Conservation (phyloP, 2,888 invertebrate species). For the Scelioninae gen. 1 region DNA sequence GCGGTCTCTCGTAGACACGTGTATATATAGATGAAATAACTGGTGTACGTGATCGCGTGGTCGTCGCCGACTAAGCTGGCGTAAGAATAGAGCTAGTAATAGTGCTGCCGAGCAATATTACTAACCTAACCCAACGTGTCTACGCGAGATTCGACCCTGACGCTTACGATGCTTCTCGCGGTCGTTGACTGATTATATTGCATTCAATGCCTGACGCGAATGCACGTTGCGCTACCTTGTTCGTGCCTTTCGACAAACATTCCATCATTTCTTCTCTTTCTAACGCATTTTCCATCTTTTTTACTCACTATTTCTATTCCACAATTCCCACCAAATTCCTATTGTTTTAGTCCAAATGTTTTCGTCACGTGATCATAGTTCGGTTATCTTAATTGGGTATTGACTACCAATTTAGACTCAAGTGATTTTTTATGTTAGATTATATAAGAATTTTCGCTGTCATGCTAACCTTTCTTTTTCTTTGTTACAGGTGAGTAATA, state of each 20-base stretch:
- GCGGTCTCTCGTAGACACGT: conserved; percentile 4
- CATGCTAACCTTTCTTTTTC: conserved; percentile 2
- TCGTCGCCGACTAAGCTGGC: conserved; percentile 70
- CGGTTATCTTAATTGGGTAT: conserved; percentile 17
- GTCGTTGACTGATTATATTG: conserved; percentile 82
- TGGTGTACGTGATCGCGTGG: conserved; percentile 72
- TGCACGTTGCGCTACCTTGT: conserved; percentile 66
- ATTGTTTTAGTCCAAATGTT: too few relatives aligned
- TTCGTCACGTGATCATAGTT: too few relatives aligned
- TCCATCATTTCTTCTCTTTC: conserved; percentile 35
- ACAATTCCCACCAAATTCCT: neutral
- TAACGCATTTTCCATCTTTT: neutral
- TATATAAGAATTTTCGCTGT: neutral
- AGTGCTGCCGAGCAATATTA: conserved; percentile 77
- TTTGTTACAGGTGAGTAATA: conserved; percentile 31
- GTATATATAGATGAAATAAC: conserved; percentile 46
- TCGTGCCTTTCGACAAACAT: conserved; percentile 48
- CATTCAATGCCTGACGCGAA: conserved; percentile 75
- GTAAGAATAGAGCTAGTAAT: conserved; percentile 81
- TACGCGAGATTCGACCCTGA: conserved; percentile 80
- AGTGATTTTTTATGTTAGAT: conserved; percentile 20
- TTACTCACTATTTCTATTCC: too few relatives aligned
- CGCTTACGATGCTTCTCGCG: conserved; percentile 75
- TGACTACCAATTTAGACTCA: neutral
- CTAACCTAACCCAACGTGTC: conserved; percentile 81